These are phyloP conservation scores for Syngnathus scovelli DNA, from an alignment of 2,113 vertebrate species.

Conservation along the genomic window DNA sequence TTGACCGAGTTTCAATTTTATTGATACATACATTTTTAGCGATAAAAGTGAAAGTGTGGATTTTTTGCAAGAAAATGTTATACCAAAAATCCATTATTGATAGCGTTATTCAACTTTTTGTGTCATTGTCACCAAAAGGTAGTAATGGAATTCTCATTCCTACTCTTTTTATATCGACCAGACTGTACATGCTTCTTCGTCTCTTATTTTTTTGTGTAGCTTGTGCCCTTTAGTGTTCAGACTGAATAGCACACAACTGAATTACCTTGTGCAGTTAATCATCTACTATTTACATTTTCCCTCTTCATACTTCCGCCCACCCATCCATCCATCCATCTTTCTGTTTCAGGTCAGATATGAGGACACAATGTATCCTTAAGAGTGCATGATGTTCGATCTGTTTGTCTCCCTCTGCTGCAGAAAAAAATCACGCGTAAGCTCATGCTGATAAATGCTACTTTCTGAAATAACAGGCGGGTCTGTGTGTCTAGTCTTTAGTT, in stretches of 20 bases:
- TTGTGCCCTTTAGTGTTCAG: too few relatives aligned
- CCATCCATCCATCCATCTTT: neutral
- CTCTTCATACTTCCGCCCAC: neutral
- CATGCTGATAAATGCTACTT: neutral
- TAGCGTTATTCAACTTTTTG: too few relatives aligned
- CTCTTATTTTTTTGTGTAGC: too few relatives aligned
- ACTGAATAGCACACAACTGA: too few relatives aligned
- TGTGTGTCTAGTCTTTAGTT: neutral
- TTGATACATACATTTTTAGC: neutral
- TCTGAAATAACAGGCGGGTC: neutral
- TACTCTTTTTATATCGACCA: too few relatives aligned
- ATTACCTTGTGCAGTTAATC: neutral
- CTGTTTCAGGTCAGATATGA: neutral
- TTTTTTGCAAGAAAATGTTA: neutral
- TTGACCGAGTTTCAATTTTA: neutral
- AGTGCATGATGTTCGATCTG: neutral
- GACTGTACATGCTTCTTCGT: too few relatives aligned
- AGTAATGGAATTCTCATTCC: too few relatives aligned
- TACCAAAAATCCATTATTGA: too few relatives aligned
- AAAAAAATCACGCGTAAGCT: neutral
- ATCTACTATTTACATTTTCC: neutral
- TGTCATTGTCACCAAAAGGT: too few relatives aligned
- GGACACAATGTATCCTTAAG: neutral
- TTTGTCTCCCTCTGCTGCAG: constrained; percentile 58
- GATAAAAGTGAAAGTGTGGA: neutral